Conservation (phyloP, 1,140 invertebrate genomes). For the Centruroides vittatus region DNA sequence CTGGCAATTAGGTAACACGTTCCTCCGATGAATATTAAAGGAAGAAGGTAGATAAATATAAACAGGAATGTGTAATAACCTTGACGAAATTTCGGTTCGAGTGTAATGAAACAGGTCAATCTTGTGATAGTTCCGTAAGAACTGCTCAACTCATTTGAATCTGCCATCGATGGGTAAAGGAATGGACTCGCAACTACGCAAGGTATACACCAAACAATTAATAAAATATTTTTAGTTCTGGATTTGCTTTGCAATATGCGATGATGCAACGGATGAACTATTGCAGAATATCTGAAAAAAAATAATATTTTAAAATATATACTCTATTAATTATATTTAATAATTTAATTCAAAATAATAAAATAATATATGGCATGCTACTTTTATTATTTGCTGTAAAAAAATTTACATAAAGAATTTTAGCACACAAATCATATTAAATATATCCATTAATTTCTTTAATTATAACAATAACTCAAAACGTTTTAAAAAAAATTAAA, state of each 20-base stretch:
- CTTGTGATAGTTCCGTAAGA: slow-evolving; percentile 28
- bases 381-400: no score
- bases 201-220: slow-evolving; percentile 30
- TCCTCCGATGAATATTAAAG: slow-evolving; percentile 29
- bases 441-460: no score
- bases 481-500: no score
- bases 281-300: slow-evolving; percentile 32
- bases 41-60: slow-evolving; percentile 31
- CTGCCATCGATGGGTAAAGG: slow-evolving; percentile 22
- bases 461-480: no score
- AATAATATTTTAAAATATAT: neutral
- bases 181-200: slow-evolving; percentile 29
- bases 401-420: no score
- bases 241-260: slow-evolving; percentile 29
- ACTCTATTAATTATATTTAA: no score
- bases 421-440: no score
- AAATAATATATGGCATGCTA: no score
- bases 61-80: slow-evolving; percentile 34
- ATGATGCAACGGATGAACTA: slow-evolving; percentile 34
- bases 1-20: slow-evolving; percentile 33
- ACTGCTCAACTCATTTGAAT: slow-evolving; percentile 23
- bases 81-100: slow-evolving; percentile 25
- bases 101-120: slow-evolving; percentile 29
- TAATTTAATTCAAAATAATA: no score
- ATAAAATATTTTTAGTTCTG: slow-evolving; percentile 29